Evolutionary conservation across 1,140 invertebrate species (phyloP), one percentile per base, ranked within the genome.

Genomic region (Drosophila biarmipes): DNA sequence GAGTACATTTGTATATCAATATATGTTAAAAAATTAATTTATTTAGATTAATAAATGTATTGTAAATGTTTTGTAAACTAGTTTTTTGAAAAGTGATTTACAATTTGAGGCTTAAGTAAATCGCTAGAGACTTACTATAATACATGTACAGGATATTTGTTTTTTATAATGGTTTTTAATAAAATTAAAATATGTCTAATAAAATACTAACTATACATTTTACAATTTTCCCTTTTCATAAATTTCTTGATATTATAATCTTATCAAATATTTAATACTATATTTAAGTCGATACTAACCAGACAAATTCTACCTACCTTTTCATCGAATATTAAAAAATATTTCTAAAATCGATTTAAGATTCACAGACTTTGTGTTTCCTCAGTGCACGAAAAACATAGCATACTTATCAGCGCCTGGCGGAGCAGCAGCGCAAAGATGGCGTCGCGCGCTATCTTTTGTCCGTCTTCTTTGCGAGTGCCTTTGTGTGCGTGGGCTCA

Each of bases 341-440:
- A 10, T 10, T 31, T 10, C 2, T 31, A 10, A 7, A 2, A 31
- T 2, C 1, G 6, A 12, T 37, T 42, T 42, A 4, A 11, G 19
- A 42, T 42, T 19, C 3, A 5, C 0, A 17, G 2, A 17, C 4
- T 3, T 37, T 12, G 4, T 11, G 51, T 61, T 42, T 15, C 29
- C 8, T 14, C 35, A 29, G 63, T 67, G 63, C 19, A 21, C 62
- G 69, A 71, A 54, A 64, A 85, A 61, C 66, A 61, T 87, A 76
- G 82, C 84, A 87, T 87, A 87, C 78, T 87, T 87, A 87, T 87
- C 84, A 87, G 82, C 71, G 84, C 29, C 35, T 35, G 38, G 43
- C 43, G 42, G 8, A 45, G 52, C 46, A 57, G 54, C 69, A 57
- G 40, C 67, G 62, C 59, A 80, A 86, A 89, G 76, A 86, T 87